These are phyloP conservation scores for Pongo abelii DNA, from an alignment of 2,113 vertebrate species.

Conservation along the genomic window DNA sequence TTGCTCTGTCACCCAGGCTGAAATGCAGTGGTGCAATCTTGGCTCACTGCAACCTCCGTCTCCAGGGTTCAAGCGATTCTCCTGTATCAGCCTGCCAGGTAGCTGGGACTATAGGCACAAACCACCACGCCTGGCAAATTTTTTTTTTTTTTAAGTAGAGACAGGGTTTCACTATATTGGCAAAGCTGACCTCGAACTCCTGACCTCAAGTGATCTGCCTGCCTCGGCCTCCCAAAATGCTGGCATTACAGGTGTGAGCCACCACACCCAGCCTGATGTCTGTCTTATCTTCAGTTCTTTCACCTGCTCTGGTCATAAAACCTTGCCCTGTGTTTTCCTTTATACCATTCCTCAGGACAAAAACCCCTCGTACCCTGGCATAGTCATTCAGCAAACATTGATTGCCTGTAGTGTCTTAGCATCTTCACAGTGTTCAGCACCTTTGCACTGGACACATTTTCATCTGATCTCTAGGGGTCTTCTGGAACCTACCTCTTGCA, in stretches of 20 bases:
- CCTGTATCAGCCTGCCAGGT: background rate
- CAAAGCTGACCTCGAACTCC: background rate
- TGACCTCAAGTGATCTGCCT: background rate
- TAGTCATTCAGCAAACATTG: background rate
- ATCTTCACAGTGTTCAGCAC: background rate
- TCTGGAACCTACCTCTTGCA: background rate
- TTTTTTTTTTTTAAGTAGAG: background rate
- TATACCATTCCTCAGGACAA: background rate
- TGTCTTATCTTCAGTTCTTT: background rate
- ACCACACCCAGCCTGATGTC: background rate
- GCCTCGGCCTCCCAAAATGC: background rate
- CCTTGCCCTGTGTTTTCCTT: background rate
- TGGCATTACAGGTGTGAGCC: background rate
- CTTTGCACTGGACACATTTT: background rate
- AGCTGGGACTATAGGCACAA: background rate
- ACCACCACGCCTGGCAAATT: background rate
- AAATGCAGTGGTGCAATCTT: background rate
- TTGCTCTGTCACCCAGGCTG: background rate
- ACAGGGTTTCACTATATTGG: background rate
- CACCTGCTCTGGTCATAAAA: background rate
- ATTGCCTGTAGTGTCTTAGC: fast-evolving
- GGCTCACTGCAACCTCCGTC: background rate
- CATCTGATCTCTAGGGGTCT: background rate
- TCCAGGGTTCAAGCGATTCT: background rate
- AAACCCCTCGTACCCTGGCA: fast-evolving